phyloP scores from a whole-genome alignment of 1,140 invertebrate species.

The Ceratosolen solmsi region DNA sequence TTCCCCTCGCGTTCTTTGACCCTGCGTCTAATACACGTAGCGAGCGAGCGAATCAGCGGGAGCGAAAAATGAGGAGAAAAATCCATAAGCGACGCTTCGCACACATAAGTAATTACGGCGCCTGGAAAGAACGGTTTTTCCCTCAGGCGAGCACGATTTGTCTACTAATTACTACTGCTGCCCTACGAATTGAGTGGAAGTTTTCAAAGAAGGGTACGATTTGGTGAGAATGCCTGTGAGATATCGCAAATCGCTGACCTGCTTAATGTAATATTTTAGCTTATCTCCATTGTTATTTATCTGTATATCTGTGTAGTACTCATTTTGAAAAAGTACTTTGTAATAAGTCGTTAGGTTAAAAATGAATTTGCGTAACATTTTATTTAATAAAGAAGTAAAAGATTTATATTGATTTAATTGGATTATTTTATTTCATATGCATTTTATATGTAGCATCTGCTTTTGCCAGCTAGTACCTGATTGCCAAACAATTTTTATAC shows the following conservation, averaged over 20 bases:
- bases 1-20: constrained; percentile 43
- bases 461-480: no score
- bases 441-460: no score
- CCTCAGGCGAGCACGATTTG: background rate
- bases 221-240: background rate
- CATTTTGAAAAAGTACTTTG: no score
- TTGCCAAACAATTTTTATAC: no score
- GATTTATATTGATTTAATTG: no score
- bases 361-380: no score
- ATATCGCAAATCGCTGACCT: background rate
- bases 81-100: constrained; percentile 18
- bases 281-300: no score
- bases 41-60: background rate
- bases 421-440: no score
- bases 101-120: constrained; percentile 18
- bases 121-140: constrained; percentile 16
- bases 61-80: background rate
- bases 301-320: no score
- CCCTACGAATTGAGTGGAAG: background rate
- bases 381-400: no score
- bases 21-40: background rate
- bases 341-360: no score
- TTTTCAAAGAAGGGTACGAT: background rate
- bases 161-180: background rate
- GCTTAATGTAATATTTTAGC: background rate